Base-by-base conservation (phyloP, 1,140 invertebrate species). In the Drosophila asahinai region DNA sequence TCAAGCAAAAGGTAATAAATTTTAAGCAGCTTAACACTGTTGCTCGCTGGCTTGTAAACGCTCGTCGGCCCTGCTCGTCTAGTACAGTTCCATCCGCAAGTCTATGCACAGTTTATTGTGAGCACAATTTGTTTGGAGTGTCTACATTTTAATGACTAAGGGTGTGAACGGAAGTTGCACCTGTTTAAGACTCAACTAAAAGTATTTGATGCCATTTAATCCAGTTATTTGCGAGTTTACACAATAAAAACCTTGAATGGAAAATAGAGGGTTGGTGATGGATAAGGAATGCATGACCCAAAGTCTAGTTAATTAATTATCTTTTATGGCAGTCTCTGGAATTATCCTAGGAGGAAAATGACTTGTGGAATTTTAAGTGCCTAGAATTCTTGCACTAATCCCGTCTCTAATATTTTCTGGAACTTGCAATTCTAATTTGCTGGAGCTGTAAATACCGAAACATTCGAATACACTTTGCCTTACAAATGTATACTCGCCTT, bases 1-100 rank as follows among this genome's bases (percentile, higher is more conserved):
- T 84, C 86, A 90, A 84, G 86, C 86, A 90, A 90, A 89, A 87
- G 81, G 83, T 92, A 91, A 92, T 92, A 92, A 92, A 92, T 92
- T 92, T 92, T 92, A 92, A 92, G 91, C 77, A 92, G 91, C 91
- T 92, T 92, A 92, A 83, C 86, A 92, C 86, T 92, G 90, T 87
- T 92, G 86, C 86, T 86, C 86, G 78, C 86, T 90, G 79, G 86
- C 86, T 89, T 89, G 83, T 87, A 80, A 87, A 86, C 83, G 75
- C 61, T 84, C 65, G 64, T 25, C 64, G 64, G 61, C 64, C 62
- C 54, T n/a, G 63, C 48, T 55, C 63, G 67, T 48, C 42, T 43
- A 54, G 42, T 19, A 86, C 82, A 86, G 45, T 75, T 66, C 63
- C 55, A 55, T 40, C 43, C 68, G 38, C n/a, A 60, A 71, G 64